These are phyloP conservation scores for Polyploca ridens DNA, from an alignment of 2,888 invertebrate genomes.

Conservation along the genomic window DNA sequence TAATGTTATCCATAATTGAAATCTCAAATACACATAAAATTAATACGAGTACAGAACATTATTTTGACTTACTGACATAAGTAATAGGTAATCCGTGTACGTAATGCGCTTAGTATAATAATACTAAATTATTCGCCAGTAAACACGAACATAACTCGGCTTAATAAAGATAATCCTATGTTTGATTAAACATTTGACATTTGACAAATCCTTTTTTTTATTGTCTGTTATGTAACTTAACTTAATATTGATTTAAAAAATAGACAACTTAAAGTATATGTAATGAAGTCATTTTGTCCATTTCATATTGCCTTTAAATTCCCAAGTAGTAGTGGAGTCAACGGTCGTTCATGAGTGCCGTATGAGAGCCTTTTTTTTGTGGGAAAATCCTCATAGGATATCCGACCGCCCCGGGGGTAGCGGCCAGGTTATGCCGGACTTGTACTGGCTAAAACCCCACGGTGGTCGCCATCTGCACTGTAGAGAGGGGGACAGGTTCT, in stretches of 20 bases:
- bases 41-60: neutral
- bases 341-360: too few relatives aligned
- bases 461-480: too few relatives aligned
- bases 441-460: too few relatives aligned
- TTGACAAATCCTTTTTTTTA: neutral
- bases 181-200: constrained; percentile 5
- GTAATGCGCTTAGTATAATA: constrained; percentile 2
- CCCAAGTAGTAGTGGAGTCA: too few relatives aligned
- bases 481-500: too few relatives aligned
- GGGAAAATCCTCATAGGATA: too few relatives aligned
- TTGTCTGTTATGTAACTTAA: neutral
- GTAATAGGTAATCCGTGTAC: neutral
- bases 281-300: too few relatives aligned
- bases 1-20: neutral
- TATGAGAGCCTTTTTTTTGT: too few relatives aligned
- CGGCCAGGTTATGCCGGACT: too few relatives aligned
- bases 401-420: too few relatives aligned
- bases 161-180: neutral
- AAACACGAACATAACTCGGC: constrained; percentile 1
- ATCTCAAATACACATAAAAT: neutral
- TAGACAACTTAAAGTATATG: too few relatives aligned
- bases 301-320: too few relatives aligned
- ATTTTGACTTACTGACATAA: neutral
- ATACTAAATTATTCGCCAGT: constrained; percentile 6
- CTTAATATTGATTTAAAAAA: neutral